Percentiles rank a stretch among this genome's conserved stretches.
Conservation (phyloP, 2,797 vertebrate species). For the Tadarida brasiliensis region DNA sequence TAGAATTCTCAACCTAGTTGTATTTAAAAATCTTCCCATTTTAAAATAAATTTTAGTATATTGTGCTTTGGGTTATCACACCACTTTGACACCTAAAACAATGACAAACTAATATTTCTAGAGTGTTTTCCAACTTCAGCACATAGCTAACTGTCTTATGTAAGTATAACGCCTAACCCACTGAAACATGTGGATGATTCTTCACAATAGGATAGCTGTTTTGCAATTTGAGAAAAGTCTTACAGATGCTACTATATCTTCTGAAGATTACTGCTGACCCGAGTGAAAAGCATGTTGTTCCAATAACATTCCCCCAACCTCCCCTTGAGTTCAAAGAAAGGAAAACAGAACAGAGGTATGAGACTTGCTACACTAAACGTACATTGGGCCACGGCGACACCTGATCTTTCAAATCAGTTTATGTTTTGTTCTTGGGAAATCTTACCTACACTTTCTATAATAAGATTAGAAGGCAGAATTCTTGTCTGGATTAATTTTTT, state of each 20-base stretch:
- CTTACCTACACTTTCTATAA: background rate
- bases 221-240: conserved; percentile 57
- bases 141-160: background rate
- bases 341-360: conserved; percentile 54
- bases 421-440: conserved; percentile 14
- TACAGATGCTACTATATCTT: background rate
- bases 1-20: background rate
- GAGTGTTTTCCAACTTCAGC: background rate
- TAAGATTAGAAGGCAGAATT: conserved; percentile 54
- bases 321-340: conserved; percentile 72
- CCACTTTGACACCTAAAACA: conserved; percentile 16
- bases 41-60: background rate
- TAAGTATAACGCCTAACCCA: background rate
- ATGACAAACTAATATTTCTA: background rate
- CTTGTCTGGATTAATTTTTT: conserved; percentile 22
- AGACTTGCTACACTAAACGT: background rate
- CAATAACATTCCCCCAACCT: conserved; percentile 44
- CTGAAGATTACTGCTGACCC: conserved; percentile 30
- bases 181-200: background rate
- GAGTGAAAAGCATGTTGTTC: background rate
- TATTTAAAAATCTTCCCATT: conserved; percentile 49
- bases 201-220: background rate
- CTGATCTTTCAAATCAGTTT: background rate
- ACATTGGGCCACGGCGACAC: background rate
- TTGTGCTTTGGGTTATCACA: background rate